Evolutionary conservation across 2,113 vertebrate genomes (phyloP), one percentile per base, ranked within the genome.

Genomic region (Chamaetylas fuelleborni): DNA sequence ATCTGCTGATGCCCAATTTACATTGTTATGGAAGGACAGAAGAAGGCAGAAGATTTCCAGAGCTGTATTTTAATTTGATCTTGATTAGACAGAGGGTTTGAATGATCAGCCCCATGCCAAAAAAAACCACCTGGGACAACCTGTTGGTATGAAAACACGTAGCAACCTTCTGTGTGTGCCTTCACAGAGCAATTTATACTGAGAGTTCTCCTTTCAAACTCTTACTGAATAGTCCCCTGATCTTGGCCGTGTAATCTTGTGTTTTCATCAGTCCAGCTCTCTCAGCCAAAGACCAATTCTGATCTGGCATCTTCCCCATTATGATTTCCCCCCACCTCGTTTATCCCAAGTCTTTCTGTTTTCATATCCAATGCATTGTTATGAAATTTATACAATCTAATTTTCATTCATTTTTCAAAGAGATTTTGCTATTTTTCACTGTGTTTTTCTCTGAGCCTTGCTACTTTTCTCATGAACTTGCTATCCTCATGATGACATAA

Each of bases 321-420:
- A 8, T 33, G 45, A 57, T 65, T 53, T 13, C 2, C 31, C 4
- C 2, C 0, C 3, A 20, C 29, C 0, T 6, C 0, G 0, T 64
- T 92, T 69, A 56, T 34, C 26, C 12, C 6, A 3, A 60, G 34
- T 76, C 14, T 14, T 82, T 72, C 1, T 14, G 22, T 79, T 70
- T 92, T 76, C 40, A 24, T 9, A 83, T 57, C 70, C 12, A 40
- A 0, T 53, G 43, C 25, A 25, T 48, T 77, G 12, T 29, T 57
- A 24, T 0, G 26, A 88, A 69, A 57, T 31, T 19, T 47, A 36
- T 10, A 14, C 33, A 33, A 38, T 36, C 33, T 43, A 31, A 29
- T 86, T 90, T 81, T 53, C 25, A 72, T 12, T 26, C 24, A 12
- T 25, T 80, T 88, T 85, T 36, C 33, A 47, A 82, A 47, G 36